Base-by-base conservation (phyloP, 53 echinoderm and acorn worm genomes). In the Antedon mediterranea region DNA sequence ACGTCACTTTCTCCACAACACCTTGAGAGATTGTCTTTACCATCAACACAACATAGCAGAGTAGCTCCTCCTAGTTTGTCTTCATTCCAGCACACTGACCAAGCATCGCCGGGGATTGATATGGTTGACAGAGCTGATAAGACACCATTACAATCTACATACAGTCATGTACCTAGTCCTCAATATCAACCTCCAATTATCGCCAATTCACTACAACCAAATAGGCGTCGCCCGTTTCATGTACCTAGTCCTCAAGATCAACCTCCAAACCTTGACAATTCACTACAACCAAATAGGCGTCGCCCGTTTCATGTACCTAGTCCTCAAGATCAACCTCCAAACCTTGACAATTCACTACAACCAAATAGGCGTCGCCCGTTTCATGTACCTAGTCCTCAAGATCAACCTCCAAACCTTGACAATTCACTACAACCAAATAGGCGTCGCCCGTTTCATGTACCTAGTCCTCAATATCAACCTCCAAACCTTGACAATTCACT, bases 41-140 rank as follows among this genome's bases (percentile, higher is more conserved):
- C 13, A 7, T 72, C 81, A 41, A 43, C 77, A 34, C 80, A 29
- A 26, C 32, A 81, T 32, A 81, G 81, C 34, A 80, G 30, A 43
- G 81, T 77, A 13, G 85, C 85, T 43, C 85, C 85, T 14, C 76
- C 85, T 30, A 29, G 31, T 30, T 72, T 85, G 42, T 44, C 77
- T 28, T 31, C 72, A 34, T 34, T 76, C 71, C 85, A 85, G 8
- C 79, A 33, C 0, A 31, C 71, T 34, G 75, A 34, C 83, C 87
- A 83, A 79, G 76, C 87, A 79, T 77, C 77, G 23, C 73, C 34
- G 75, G 43, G 81, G 20, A 43, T 80, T 73, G 87, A 72, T 72
- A 73, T 77, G 83, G 83, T 32, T 79, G 87, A 87, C 71, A 79
- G 75, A 37, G 75, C 74, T 28, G 31, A 34, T 71, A 27, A 31